These are phyloP conservation scores for Ceratina calcarata DNA, from an alignment of 1,140 invertebrate genomes.

Conservation along the genomic window DNA sequence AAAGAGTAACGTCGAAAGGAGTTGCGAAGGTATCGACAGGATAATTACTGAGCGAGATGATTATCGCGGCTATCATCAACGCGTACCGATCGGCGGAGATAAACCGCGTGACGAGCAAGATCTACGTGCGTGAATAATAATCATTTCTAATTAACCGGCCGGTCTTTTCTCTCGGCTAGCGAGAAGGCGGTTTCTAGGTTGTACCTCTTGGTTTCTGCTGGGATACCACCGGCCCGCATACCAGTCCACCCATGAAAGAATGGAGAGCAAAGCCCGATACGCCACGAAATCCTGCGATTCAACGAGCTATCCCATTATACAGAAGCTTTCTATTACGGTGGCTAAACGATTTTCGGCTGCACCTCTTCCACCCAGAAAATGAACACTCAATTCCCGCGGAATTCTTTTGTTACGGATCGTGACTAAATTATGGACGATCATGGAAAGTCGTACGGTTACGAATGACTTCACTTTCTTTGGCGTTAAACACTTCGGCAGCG, in stretches of 20 bases:
- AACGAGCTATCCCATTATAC: background rate
- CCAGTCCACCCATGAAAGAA: conserved; percentile 75
- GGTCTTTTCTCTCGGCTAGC: conserved; percentile 21
- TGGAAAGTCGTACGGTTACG: too few species aligned
- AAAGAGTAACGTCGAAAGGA: too few species aligned
- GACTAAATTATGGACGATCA: too few species aligned
- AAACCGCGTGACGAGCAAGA: conserved; percentile 36
- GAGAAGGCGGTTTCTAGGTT: conserved; percentile 77
- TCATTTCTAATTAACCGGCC: conserved; percentile 62
- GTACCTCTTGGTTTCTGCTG: conserved; percentile 74
- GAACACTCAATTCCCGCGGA: too few species aligned
- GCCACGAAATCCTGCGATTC: conserved; percentile 32
- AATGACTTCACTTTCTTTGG: too few species aligned
- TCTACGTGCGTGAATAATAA: conserved; percentile 67
- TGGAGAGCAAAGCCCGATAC: conserved; percentile 64
- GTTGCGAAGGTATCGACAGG: background rate
- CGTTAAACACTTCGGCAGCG: background rate
- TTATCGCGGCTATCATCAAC: background rate
- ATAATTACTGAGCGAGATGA: background rate
- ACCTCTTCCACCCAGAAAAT: too few species aligned
- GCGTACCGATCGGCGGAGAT: background rate
- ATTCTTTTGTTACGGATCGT: too few species aligned
- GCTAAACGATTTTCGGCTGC: too few species aligned
- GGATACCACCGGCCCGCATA: conserved; percentile 70
- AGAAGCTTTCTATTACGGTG: conserved; percentile 8